phyloP scores from a whole-genome alignment of 1,140 invertebrate genomes.

The Drosophila jambulina region DNA sequence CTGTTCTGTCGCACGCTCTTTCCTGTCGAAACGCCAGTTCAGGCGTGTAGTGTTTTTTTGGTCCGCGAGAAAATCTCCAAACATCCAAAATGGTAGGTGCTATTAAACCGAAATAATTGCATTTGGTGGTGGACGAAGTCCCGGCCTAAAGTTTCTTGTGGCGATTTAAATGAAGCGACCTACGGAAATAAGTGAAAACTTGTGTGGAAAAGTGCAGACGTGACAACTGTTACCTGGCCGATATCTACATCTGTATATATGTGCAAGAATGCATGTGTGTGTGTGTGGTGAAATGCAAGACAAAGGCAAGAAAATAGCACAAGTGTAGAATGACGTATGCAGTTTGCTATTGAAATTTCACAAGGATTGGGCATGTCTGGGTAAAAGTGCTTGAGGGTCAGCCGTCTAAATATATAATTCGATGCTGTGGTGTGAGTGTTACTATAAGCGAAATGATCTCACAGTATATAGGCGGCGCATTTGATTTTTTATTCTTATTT shows the following conservation, averaged over 20 bases:
- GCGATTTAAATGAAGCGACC: conserved; percentile 36
- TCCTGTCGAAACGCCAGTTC: conserved; percentile 92
- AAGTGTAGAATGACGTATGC: conserved; percentile 74
- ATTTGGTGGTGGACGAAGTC: not conserved
- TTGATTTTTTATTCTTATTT: conserved; percentile 55
- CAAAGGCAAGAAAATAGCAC: conserved; percentile 66
- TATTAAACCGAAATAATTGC: conserved; percentile 31
- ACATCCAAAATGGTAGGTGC: conserved; percentile 94
- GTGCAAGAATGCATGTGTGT: conserved; percentile 18
- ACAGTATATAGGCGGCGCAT: conserved; percentile 56
- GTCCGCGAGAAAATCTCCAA: conserved; percentile 89
- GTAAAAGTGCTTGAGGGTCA: conserved; percentile 33
- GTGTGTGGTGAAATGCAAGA: conserved; percentile 69
- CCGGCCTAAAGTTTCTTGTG: not conserved
- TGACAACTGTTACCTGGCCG: conserved; percentile 41
- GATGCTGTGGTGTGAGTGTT: conserved; percentile 2
- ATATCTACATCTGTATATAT: conserved; percentile 21
- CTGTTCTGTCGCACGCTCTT: conserved; percentile 85
- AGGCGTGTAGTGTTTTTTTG: conserved; percentile 91
- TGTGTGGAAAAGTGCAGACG: conserved; percentile 50
- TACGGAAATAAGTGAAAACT: conserved; percentile 12
- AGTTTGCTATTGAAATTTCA: conserved; percentile 63
- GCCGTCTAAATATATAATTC: conserved; percentile 28
- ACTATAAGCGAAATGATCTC: conserved; percentile 14
- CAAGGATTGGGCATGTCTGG: conserved; percentile 20